These are phyloP conservation scores for Circaetus cinerascens DNA, from an alignment of 2,113 vertebrate genomes.

Conservation along the genomic window DNA sequence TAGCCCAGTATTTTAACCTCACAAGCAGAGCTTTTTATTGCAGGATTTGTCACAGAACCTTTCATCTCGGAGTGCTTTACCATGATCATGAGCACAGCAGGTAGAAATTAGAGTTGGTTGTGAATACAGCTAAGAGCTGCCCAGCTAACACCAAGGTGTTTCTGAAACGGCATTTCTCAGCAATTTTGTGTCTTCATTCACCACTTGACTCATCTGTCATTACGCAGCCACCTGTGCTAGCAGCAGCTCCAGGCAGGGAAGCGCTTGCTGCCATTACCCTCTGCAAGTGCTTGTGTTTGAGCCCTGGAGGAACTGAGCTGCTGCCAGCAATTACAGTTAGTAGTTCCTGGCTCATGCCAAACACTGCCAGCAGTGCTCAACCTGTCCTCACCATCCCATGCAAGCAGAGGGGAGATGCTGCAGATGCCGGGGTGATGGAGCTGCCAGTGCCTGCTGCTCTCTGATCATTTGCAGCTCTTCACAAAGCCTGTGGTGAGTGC, in stretches of 20 bases:
- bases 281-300: not conserved
- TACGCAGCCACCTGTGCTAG: fast-evolving
- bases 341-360: not conserved
- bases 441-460: not conserved
- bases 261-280: not conserved
- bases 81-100: fast-evolving
- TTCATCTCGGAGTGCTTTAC: not conserved
- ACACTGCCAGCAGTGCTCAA: not conserved
- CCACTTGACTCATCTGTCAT: not conserved
- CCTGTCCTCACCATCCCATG: fast-evolving
- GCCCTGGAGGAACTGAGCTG: not conserved
- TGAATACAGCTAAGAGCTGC: not conserved
- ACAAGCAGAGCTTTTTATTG: fast-evolving
- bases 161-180: not conserved
- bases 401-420: not conserved
- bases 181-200: not conserved
- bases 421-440: not conserved
- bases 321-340: not conserved
- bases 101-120: fast-evolving
- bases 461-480: not conserved
- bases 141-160: not conserved
- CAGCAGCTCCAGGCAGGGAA: not conserved
- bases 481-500: fast-evolving
- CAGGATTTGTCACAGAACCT: not conserved
- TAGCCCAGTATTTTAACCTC: not conserved